These are phyloP conservation scores for Chalcosyrphus nemorum DNA, from an alignment of 2,888 invertebrate genomes.

Conservation along the genomic window DNA sequence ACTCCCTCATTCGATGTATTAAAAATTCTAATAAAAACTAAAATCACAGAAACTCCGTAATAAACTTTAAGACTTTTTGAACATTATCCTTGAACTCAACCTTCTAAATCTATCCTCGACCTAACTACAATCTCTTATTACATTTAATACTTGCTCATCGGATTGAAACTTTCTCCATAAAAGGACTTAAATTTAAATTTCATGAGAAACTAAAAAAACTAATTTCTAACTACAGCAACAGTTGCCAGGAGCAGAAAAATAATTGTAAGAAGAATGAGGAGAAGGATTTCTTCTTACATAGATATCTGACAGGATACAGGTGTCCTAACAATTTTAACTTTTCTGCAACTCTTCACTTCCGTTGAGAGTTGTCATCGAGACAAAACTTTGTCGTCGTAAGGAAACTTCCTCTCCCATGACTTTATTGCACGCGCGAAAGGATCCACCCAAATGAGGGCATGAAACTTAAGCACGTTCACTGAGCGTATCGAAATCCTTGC, in stretches of 20 bases:
- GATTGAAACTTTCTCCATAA: constrained; percentile 1
- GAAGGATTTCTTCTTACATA: neutral
- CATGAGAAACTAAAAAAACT: neutral
- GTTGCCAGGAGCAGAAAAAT: no score
- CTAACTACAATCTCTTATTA: neutral
- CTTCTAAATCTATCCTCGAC: neutral
- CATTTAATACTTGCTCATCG: no score
- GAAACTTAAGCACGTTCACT: neutral
- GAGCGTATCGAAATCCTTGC: neutral
- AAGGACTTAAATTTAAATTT: neutral
- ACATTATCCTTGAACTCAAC: neutral
- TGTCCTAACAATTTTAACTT: neutral
- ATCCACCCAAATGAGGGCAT: neutral
- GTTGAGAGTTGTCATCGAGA: neutral
- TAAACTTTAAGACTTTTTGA: neutral
- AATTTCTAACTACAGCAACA: neutral
- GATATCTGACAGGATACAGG: neutral
- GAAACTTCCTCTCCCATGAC: neutral
- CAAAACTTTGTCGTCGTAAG: neutral
- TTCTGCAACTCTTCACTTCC: neutral
- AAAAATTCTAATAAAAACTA: no score
- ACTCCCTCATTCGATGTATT: no score
- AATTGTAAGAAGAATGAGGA: no score
- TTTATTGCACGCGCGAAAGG: neutral
- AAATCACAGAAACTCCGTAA: neutral